Evolutionary conservation across 92 coral and sea anemone genomes (phyloP).

Genomic region (Palythoa grandis): DNA sequence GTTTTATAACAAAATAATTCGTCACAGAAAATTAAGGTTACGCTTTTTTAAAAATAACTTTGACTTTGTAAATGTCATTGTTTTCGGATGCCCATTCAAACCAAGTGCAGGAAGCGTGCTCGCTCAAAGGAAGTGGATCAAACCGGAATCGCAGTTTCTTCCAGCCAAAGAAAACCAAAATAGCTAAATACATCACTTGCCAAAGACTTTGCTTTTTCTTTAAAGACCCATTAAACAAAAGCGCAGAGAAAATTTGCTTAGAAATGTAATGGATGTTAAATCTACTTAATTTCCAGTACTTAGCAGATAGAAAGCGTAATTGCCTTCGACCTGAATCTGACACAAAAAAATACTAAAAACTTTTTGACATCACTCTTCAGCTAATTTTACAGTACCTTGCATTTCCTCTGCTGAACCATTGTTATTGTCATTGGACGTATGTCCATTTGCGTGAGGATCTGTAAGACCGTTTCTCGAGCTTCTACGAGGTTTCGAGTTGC

Average conservation of each 20-base stretch:
- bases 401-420: conserved; percentile 45
- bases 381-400: conserved; percentile 24
- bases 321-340: neutral
- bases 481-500: conserved; percentile 79
- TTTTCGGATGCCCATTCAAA: conserved; percentile 28
- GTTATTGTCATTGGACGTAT: conserved; percentile 61
- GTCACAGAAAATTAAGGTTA: neutral
- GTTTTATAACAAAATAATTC: neutral
- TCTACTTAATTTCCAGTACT: neutral
- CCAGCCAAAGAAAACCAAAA: conserved; percentile 9
- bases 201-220: neutral
- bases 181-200: neutral
- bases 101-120: conserved; percentile 41
- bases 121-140: conserved; percentile 38
- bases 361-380: neutral
- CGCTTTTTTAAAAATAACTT: neutral
- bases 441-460: conserved; percentile 48
- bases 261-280: neutral
- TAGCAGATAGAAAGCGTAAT: neutral
- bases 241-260: neutral
- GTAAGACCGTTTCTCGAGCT: conserved; percentile 73
- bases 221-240: neutral
- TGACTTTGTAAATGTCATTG: conserved; percentile 30
- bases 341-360: conserved; percentile 5
- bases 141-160: conserved; percentile 23